Base-by-base conservation (phyloP, 2,113 vertebrate genomes). In the Rutilus rutilus region DNA sequence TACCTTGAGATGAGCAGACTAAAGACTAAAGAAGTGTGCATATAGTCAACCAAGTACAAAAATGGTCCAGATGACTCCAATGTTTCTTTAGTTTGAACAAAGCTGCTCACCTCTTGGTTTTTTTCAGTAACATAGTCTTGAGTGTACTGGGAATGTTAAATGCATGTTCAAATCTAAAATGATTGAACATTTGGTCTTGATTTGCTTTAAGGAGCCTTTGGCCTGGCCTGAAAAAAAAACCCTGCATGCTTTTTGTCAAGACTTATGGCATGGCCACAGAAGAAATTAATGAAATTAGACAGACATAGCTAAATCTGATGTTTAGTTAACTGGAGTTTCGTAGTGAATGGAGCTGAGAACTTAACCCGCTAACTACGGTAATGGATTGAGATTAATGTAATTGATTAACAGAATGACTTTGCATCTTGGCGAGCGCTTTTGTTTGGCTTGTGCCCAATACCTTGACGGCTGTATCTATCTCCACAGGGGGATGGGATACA, bases 401-500 rank as follows among this genome's bases (percentile, higher is more conserved):
- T 90, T 89, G 88, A 89, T 88, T 90, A 86, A 89, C 59, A 76
- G 81, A 85, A 60, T 85, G 87, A 88, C 88, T 88, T 91, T 92
- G 95, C 92, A 94, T 92, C 92, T 89, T 93, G 92, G 93, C 93
- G 82, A 92, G 88, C 92, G 89, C 90, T 90, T 77, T 92, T 90
- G 92, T 91, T 86, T 90, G 90, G 93, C 95, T 93, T 92, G 91
- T 93, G 93, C 92, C 60, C 91, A 83, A 92, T 94, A 95, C 95
- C 95, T 93, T 98, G 96, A 97, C 95, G 92, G 96, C 97, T 97
- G 97, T 96, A 96, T 97, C 96, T 97, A 96, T 97, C 93, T 95
- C 97, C 94, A 87, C 97, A 98, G 98, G 97, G 98, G 95, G 97
- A 98, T 95, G 97, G 97, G 89, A 97, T 99, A 96, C 98, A 97